Evolutionary conservation across 2,113 vertebrate genomes (phyloP).

Genomic region (Vulpes vulpes): DNA sequence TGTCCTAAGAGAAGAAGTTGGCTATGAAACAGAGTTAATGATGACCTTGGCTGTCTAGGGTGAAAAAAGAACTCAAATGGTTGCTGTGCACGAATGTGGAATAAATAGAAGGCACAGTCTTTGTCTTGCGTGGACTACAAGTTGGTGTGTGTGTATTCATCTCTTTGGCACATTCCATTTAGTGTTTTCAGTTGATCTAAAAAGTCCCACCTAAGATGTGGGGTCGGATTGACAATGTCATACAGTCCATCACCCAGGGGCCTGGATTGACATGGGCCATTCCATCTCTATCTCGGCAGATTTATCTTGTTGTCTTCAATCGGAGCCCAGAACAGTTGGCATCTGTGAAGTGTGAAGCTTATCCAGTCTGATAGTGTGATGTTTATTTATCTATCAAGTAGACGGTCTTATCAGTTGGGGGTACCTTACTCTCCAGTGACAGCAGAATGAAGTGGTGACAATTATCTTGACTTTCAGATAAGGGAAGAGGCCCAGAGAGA

Average conservation of each 20-base stretch:
- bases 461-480: background rate
- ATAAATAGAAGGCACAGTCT: background rate
- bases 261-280: background rate
- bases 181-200: background rate
- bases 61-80: background rate
- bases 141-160: background rate
- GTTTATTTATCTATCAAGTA: background rate
- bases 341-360: background rate
- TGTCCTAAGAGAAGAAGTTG: background rate
- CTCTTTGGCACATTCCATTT: background rate
- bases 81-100: fast-evolving
- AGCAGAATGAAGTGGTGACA: background rate
- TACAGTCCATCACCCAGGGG: fast-evolving
- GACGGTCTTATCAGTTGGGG: background rate
- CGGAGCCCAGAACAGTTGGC: background rate
- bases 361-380: background rate
- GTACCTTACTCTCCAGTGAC: background rate
- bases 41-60: background rate
- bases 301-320: background rate
- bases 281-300: background rate
- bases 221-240: background rate
- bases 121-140: background rate
- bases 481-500: background rate
- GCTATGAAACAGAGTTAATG: background rate
- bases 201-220: background rate